Evolutionary conservation across 2,797 vertebrate species (phyloP), one percentile per base, ranked within the genome.

Genomic region (Scyliorhinus canicula): DNA sequence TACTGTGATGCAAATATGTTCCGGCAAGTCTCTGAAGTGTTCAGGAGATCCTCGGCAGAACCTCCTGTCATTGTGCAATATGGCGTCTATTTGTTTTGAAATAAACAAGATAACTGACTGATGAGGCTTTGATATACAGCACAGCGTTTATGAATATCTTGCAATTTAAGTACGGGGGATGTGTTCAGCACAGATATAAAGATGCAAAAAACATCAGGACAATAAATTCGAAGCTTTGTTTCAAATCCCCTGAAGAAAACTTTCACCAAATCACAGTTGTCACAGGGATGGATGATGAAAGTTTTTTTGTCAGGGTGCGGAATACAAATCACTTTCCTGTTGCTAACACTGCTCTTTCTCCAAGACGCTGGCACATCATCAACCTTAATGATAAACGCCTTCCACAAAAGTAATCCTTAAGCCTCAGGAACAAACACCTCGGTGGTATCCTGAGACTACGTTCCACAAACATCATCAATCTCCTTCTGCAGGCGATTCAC

Each of bases 381-480:
- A 97, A 96, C 96, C 95, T 97, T 97, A 97, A 97, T 97, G 97
- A 97, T 97, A 97, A 97, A 97, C 97, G 94, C 93, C 96, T 97
- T 97, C 96, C 96, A 96, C 96, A 96, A 96, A 97, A 97, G 97
- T 96, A 97, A 97, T 97, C 97, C 97, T 97, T 96, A 97, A 97
- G 96, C 96, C 96, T 97, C 95, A 95, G 97, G 96, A 98, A 96
- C 96, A 97, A 97, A 97, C 96, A 97, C 96, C 96, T 97, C 96
- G 97, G 96, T 97, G 96, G 96, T 96, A 97, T 96, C 96, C 96
- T 96, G 96, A 97, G 96, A 97, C 95, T 96, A 95, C 96, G 96
- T 97, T 97, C 95, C 95, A 97, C 96, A 97, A 97, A 97, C 96
- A 97, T 95, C 97, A 97, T 97, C 96, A 97, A 96, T 98, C 97